A percentile compares a stretch with the other conserved stretches of the same genome.
These are phyloP conservation scores for Corynorhinus townsendii DNA, from an alignment of 2,113 vertebrate species.

Conservation along the genomic window DNA sequence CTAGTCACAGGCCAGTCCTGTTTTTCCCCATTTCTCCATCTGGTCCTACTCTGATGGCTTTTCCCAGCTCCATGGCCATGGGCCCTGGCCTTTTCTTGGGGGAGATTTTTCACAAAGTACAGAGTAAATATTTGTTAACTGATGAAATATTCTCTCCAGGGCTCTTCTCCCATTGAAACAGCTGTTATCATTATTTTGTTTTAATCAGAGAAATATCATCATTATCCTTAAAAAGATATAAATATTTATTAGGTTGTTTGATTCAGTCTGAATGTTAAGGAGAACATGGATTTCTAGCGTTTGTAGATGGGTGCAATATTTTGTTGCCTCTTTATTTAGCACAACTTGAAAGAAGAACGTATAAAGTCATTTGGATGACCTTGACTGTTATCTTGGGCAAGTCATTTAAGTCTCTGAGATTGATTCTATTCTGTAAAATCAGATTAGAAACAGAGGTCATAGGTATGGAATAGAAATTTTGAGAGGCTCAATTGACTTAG, in stretches of 20 bases:
- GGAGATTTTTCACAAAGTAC: neutral
- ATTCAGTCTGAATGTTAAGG: neutral
- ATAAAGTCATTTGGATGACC: neutral
- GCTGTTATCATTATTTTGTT: neutral
- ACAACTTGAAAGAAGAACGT: neutral
- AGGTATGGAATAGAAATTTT: neutral
- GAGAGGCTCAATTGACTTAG: neutral
- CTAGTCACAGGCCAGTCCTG: neutral
- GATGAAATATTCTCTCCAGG: neutral
- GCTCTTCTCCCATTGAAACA: neutral
- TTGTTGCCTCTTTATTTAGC: neutral
- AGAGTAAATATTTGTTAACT: neutral
- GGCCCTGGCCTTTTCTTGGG: neutral
- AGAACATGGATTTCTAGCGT: neutral
- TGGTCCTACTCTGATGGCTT: neutral
- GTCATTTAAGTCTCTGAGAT: neutral
- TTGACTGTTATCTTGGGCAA: neutral
- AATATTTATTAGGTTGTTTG: constrained; percentile 9
- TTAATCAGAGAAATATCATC: neutral
- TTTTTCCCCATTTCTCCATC: neutral
- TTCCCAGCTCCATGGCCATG: neutral
- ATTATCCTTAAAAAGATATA: neutral
- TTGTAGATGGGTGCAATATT: neutral
- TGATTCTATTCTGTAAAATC: neutral
- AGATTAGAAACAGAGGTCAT: neutral